Evolutionary conservation across 2,888 invertebrate genomes (phyloP), one percentile per base, ranked within the genome.

Genomic region (Patella depressa): DNA sequence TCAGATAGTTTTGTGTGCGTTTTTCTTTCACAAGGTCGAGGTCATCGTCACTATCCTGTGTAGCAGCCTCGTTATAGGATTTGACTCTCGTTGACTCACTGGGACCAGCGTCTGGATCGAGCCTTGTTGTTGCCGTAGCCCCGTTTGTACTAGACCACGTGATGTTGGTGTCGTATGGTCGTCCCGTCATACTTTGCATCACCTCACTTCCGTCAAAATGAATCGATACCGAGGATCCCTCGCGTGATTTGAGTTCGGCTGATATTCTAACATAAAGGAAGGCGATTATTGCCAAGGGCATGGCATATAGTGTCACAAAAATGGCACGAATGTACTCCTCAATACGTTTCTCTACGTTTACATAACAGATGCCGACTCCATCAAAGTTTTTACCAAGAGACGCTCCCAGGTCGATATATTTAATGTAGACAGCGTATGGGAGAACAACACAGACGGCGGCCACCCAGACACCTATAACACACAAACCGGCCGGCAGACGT

Each of bases 371-470:
- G 3, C 90, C 90, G 19, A 88, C 87, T 24, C 88, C 88, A 0
- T 84, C 78, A 72, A 89, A 89, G 2, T 82, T 72, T 17, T 78
- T 74, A 53, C 88, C 89, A 5, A 90, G 79, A 53, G 94, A 91
- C 94, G 94, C 93, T 93, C 88, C 94, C 75, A 95, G 92, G 90
- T 95, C 95, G 78, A 95, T 93, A 91, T 95, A 95, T 79, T 94
- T 94, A 77, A 94, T 95, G 90, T 95, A 95, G 82, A 95, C 94
- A 71, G 95, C 94, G 92, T 95, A 95, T 1, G 95, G 95, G 81
- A 95, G 91, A 1, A 95, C 95, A 77, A 95, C 93, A 88, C 95
- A 94, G 85, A 95, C 93, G 19, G 95, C 94, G 71, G 94, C 93
- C 19, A 95, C 93, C 95, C 95, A 95, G n/a, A 94, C 93, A 69